These are phyloP conservation scores for Sipha flava DNA, from an alignment of 1,140 invertebrate genomes.

Conservation along the genomic window DNA sequence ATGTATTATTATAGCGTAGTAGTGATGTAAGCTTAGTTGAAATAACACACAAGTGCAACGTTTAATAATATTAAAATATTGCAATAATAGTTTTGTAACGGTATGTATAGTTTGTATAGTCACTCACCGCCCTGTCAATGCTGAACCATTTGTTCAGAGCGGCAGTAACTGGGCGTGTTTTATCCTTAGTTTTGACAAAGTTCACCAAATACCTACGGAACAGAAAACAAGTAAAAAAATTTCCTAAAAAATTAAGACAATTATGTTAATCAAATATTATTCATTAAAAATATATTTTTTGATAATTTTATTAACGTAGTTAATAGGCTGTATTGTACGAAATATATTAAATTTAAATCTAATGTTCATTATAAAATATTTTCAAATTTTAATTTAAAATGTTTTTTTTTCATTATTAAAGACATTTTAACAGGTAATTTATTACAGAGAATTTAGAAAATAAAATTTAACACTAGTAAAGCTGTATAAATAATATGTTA, in stretches of 20 bases:
- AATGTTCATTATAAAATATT: no score
- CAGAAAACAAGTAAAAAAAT: background rate
- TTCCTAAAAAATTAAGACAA: background rate
- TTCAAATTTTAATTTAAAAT: no score
- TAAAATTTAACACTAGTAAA: no score
- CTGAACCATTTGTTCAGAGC: constrained; percentile 41
- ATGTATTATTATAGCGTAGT: no score
- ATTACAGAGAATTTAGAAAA: no score
- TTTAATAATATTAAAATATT: background rate
- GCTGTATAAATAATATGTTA: no score
- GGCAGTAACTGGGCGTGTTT: constrained; percentile 41
- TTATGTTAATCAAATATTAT: background rate
- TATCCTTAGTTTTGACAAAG: constrained; percentile 40
- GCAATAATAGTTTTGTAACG: background rate
- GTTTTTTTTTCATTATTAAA: no score
- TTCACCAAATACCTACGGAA: constrained; percentile 41
- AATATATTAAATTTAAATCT: no score
- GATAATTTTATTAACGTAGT: background rate
- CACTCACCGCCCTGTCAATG: constrained; percentile 42
- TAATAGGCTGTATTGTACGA: no score
- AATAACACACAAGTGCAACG: background rate
- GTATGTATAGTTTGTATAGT: background rate
- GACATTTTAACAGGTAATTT: no score
- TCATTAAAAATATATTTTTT: background rate
- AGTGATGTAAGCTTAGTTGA: background rate